phyloP scores from a whole-genome alignment of 2,113 vertebrate species.

The Grus americana region DNA sequence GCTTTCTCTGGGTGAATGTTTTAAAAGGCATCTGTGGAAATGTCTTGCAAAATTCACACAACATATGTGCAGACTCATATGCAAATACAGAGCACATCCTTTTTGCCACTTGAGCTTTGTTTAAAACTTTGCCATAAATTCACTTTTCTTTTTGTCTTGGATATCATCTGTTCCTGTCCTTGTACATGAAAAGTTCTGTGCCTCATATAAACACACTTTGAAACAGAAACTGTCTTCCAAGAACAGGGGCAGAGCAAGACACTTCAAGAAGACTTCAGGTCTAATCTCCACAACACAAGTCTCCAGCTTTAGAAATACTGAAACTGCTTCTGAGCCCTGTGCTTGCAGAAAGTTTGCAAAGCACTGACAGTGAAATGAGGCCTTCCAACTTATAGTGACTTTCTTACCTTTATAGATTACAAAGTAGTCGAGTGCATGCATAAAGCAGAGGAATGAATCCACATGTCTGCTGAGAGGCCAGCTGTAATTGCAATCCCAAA shows the following conservation, averaged over 20 bases:
- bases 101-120: slow-evolving; percentile 36
- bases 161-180: not conserved
- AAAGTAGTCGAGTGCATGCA: fast-evolving
- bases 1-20: slow-evolving; percentile 54
- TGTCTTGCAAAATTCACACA: slow-evolving; percentile 58
- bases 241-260: not conserved
- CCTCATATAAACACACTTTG: not conserved
- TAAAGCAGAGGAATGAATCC: not conserved
- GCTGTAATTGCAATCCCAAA: too few species aligned
- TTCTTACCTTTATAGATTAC: not conserved
- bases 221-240: not conserved
- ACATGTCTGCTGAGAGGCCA: not conserved
- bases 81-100: slow-evolving; percentile 31
- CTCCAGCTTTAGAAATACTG: not conserved
- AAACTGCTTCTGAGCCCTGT: not conserved
- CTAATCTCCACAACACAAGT: not conserved
- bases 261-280: not conserved
- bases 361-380: not conserved
- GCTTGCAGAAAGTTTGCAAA: not conserved
- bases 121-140: slow-evolving; percentile 5
- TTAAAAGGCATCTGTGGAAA: slow-evolving; percentile 48
- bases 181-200: not conserved
- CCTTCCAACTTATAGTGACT: not conserved
- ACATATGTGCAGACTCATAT: slow-evolving; percentile 43
- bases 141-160: not conserved